Base-by-base conservation (phyloP, 2,113 vertebrate genomes). In the Narcine bancroftii region DNA sequence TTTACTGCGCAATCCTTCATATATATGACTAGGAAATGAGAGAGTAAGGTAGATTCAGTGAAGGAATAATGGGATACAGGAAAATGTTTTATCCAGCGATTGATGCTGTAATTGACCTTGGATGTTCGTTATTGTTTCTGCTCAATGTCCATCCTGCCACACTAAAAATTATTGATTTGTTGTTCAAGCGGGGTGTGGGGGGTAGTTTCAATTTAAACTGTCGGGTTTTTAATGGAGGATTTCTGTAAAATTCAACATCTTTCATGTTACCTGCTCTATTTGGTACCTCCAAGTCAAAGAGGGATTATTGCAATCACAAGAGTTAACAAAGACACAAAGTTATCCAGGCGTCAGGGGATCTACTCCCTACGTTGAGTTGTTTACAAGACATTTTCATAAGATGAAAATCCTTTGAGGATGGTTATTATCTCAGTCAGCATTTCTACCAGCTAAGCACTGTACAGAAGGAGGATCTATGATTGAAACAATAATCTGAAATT, bases 141-240 rank as follows among this genome's bases (percentile, higher is more conserved):
- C 6, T 21, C 56, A n/a, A 63, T 63, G 81, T 60, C 17, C 17
- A 17, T 60, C 81, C 33, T 87, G 29, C 53, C 81, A 36, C 53
- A 87, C 53, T 87, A 63, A 56, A 56, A n/a, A n/a, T 87, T 87
- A 87, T 60, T 87, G 53, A n/a, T 63, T 56, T 17, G 15, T 60
- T 60, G 81, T 36, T 63, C 33, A 63, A 36, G 53, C 33, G 21
- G 53, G 53, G 56, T 60, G n/a, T n/a, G n/a, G n/a, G n/a, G n/a
- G n/a, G n/a, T n/a, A n/a, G n/a, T 87, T 87, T 60, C 81, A 87
- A 56, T 87, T 87, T 63, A 87, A 60, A 60, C n/a, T n/a, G n/a
- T n/a, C n/a, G n/a, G n/a, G n/a, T n/a, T n/a, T n/a, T n/a, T n/a
- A n/a, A n/a, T n/a, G n/a, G n/a, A n/a, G n/a, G n/a, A n/a, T n/a